Conservation (phyloP, 2,797 vertebrate species). For the Arrhamphus sclerolepis region DNA sequence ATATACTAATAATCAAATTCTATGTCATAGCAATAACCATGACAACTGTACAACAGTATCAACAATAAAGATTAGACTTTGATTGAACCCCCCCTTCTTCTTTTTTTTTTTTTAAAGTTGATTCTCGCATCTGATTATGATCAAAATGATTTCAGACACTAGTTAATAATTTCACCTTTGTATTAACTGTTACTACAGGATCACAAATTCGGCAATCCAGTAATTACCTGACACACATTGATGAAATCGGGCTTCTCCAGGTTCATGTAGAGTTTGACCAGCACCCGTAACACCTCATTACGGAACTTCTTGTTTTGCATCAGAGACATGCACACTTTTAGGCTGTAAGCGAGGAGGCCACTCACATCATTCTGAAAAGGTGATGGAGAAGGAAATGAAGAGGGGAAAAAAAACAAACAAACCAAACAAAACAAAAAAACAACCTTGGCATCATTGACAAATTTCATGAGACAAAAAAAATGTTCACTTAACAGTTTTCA, state of each 20-base stretch:
- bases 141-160: too few species aligned
- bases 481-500: too few species aligned
- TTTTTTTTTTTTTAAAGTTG: too few species aligned
- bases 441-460: neutral
- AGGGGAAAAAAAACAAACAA: too few species aligned
- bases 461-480: neutral
- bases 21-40: too few species aligned
- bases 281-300: conserved; percentile 93
- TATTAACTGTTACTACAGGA: too few species aligned
- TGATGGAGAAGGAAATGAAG: conserved; percentile 6
- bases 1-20: neutral
- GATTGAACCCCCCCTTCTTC: too few species aligned
- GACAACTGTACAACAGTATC: too few species aligned
- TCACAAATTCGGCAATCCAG: neutral
- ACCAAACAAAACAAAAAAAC: neutral
- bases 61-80: too few species aligned
- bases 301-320: conserved; percentile 99
- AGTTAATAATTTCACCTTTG: too few species aligned
- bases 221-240: conserved; percentile 95
- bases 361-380: conserved; percentile 90
- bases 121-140: too few species aligned
- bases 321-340: conserved; percentile 99
- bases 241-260: conserved; percentile 98
- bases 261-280: conserved; percentile 99
- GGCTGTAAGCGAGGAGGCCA: conserved; percentile 95